Conservation (phyloP, 2,113 vertebrate genomes). For the Alaudala cheleensis region DNA sequence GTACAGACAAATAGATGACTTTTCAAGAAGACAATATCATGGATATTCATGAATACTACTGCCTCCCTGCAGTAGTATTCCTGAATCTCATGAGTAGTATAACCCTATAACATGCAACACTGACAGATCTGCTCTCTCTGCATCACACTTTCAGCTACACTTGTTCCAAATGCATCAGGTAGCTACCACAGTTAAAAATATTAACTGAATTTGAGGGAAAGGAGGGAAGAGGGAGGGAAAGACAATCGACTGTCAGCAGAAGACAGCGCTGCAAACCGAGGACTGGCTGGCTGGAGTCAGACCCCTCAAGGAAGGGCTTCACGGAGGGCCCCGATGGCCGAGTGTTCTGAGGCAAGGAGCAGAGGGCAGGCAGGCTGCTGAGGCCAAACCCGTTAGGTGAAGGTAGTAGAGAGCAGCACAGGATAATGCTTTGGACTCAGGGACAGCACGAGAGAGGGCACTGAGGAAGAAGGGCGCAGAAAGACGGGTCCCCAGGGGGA, state of each 20-base stretch:
- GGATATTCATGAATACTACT: neutral
- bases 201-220: neutral
- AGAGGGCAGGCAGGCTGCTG: neutral
- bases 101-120: neutral
- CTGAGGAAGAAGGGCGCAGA: neutral
- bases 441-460: neutral
- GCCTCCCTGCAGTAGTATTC: neutral
- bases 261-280: neutral
- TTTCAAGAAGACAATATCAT: neutral
- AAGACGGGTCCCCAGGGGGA: neutral
- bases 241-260: neutral
- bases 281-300: neutral
- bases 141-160: neutral
- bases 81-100: too few species aligned
- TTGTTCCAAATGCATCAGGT: neutral
- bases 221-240: neutral
- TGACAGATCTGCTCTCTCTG: neutral
- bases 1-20: neutral
- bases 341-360: neutral
- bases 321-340: neutral
- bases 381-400: neutral
- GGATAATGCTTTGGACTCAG: neutral
- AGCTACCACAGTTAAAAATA: neutral
- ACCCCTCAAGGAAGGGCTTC: neutral
- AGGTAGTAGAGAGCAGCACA: neutral